phyloP scores from a whole-genome alignment of 2,113 vertebrate genomes.

The Lutjanus erythropterus region DNA sequence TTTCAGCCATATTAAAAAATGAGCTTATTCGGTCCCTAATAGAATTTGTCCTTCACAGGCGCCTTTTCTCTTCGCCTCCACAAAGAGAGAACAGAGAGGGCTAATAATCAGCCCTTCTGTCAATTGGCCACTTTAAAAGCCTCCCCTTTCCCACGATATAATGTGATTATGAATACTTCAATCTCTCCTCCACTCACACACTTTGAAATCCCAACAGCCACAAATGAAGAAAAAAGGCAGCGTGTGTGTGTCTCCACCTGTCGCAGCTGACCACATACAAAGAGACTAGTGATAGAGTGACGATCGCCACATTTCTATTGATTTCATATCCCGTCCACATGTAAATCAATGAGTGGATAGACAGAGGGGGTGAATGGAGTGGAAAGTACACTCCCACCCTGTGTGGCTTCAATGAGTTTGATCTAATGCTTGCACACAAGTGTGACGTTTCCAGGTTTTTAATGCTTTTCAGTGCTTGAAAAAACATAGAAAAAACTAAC shows the following conservation, averaged over 20 bases:
- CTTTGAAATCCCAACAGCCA: conserved; percentile 75
- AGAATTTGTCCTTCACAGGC: conserved; percentile 87
- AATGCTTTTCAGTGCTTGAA: too few relatives aligned
- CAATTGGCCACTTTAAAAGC: conserved; percentile 86
- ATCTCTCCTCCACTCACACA: conserved; percentile 76
- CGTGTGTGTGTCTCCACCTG: conserved; percentile 63
- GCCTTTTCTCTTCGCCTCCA: conserved; percentile 69
- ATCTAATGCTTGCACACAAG: conserved; percentile 4
- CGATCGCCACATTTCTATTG: conserved; percentile 73
- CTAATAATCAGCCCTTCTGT: conserved; percentile 84
- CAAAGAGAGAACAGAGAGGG: conserved; percentile 80
- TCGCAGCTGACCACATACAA: conserved; percentile 73
- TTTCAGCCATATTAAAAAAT: conserved; percentile 86
- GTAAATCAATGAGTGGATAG: conserved; percentile 77
- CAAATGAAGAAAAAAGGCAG: conserved; percentile 53
- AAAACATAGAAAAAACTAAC: not conserved
- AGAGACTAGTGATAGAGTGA: conserved; percentile 66
- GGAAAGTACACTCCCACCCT: not conserved
- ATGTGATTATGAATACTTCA: conserved; percentile 88
- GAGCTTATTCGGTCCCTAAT: conserved; percentile 84
- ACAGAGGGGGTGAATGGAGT: conserved; percentile 61
- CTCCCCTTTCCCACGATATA: conserved; percentile 80
- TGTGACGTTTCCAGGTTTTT: not conserved
- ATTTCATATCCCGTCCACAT: conserved; percentile 74
- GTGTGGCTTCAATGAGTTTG: conserved; percentile 15